Conservation (phyloP, 2,797 vertebrate species). For the Sparidentex hasta region DNA sequence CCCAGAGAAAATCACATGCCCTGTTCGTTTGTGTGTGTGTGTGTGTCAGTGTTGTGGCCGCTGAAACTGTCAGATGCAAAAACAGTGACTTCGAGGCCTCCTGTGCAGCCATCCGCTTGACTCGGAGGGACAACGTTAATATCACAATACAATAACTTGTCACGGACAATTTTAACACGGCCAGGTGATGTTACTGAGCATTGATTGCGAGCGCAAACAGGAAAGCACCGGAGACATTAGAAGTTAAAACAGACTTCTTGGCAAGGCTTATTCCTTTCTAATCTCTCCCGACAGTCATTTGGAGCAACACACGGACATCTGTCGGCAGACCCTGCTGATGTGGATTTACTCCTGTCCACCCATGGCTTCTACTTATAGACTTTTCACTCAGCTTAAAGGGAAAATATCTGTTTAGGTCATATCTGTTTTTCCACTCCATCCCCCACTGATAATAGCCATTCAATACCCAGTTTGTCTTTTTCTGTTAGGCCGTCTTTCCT, state of each 20-base stretch:
- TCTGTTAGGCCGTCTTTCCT: neutral
- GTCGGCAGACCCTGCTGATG: constrained; percentile 55
- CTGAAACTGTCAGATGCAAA: neutral
- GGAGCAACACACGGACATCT: constrained; percentile 64
- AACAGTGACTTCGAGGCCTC: constrained; percentile 11
- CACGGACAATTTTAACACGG: constrained; percentile 17
- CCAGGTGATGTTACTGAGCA: constrained; percentile 12
- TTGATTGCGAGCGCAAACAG: constrained; percentile 52
- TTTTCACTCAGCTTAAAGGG: constrained; percentile 11
- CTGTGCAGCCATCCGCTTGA: neutral
- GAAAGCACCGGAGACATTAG: constrained; percentile 38
- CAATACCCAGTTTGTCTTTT: constrained; percentile 9
- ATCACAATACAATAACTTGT: constrained; percentile 38
- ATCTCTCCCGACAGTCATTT: constrained; percentile 70
- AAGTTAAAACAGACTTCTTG: constrained; percentile 54
- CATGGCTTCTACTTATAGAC: constrained; percentile 6
- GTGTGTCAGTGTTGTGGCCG: constrained; percentile 5
- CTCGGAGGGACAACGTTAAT: constrained; percentile 7
- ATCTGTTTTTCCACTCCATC: constrained; percentile 21
- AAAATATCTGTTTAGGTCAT: constrained; percentile 9
- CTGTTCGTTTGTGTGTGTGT: constrained; percentile 20
- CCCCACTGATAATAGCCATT: constrained; percentile 3
- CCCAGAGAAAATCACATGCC: constrained; percentile 41
- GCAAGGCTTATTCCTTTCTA: constrained; percentile 34
- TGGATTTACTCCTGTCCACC: constrained; percentile 39